These are phyloP conservation scores for Drosophila quasianomalipes DNA, from an alignment of 2,888 invertebrate genomes.

Conservation along the genomic window DNA sequence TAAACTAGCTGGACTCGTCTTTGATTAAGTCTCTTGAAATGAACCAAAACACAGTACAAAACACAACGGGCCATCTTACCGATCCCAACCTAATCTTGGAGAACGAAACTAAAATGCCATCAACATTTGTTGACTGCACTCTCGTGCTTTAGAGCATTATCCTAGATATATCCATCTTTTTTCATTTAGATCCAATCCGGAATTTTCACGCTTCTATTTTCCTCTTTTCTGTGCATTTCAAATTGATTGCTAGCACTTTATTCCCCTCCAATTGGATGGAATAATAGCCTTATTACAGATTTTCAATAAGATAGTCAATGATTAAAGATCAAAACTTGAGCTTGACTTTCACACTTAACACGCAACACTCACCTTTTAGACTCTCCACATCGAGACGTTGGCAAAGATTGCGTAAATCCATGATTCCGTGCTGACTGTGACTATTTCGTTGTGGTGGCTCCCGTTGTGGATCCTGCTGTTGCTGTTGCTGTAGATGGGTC, in stretches of 20 bases:
- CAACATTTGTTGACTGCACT: background rate
- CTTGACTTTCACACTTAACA: background rate
- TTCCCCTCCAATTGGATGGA: background rate
- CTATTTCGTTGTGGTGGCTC: constrained; percentile 7
- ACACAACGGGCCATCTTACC: background rate
- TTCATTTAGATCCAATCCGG: background rate
- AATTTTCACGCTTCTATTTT: background rate
- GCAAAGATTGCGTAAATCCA: constrained; percentile 83
- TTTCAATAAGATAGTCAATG: background rate
- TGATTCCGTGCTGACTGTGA: constrained; percentile 35
- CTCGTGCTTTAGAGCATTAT: background rate
- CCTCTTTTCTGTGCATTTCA: background rate
- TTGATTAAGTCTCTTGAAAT: background rate
- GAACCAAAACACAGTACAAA: background rate
- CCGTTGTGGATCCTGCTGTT: constrained; percentile 22
- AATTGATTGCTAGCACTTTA: background rate
- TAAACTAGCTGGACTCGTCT: background rate
- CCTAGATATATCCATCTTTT: background rate
- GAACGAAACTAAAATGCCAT: background rate
- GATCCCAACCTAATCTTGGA: background rate
- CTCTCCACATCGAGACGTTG: constrained; percentile 82
- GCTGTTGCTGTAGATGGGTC: constrained; percentile 23
- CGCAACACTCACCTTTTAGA: constrained; percentile 72
- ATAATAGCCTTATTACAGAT: background rate
- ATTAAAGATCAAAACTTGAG: background rate